Base-by-base conservation (phyloP, 2,797 vertebrate genomes). In the Brotogeris chrysoptera region DNA sequence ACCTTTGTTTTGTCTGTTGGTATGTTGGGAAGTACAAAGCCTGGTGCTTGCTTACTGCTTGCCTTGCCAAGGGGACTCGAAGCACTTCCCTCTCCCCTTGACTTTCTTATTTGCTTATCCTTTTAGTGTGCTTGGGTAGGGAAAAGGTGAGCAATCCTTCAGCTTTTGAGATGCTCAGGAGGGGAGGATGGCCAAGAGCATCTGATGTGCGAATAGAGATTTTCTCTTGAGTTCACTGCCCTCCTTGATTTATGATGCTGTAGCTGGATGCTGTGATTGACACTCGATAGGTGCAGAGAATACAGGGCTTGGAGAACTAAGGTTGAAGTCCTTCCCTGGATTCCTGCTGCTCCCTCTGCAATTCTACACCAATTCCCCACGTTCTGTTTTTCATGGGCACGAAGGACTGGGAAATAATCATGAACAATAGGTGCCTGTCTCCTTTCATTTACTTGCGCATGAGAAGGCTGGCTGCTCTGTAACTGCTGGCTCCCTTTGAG, bases 1-100 rank as follows among this genome's bases (percentile, higher is more conserved):
- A 86, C 90, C 91, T 96, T 94, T 90, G 50, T 96, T 96, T 95
- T 89, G 63, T 83, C 93, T 95, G 70, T 16, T 76, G 64, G 70
- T 64, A 72, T 64, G 59, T 53, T 95, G 78, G 79, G 79, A 89
- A 78, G 81, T 71, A 65, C 16, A 52, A 95, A 90, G 63, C 38
- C 94, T 38, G 20, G 36, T 70, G 47, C 61, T 70, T 30, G n/a
- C 44, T 60, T 34, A 49, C 47, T 28, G 28, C 64, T 80, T 41
- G 15, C 38, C 72, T 47, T 82, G 88, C 74, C 85, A 83, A 81
- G 44, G 23, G 34, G 30, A 57, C 28, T 30, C 30, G 20, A 95
- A 71, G 6, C 9, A 10, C 55, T 88, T 96, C 80, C 36, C 28
- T 73, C 68, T 85, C 55, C 13, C 52, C 52, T 71, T 71, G 15